Evolutionary conservation across 2,113 vertebrate species (phyloP).

Genomic region (Pycnonotus jocosus): DNA sequence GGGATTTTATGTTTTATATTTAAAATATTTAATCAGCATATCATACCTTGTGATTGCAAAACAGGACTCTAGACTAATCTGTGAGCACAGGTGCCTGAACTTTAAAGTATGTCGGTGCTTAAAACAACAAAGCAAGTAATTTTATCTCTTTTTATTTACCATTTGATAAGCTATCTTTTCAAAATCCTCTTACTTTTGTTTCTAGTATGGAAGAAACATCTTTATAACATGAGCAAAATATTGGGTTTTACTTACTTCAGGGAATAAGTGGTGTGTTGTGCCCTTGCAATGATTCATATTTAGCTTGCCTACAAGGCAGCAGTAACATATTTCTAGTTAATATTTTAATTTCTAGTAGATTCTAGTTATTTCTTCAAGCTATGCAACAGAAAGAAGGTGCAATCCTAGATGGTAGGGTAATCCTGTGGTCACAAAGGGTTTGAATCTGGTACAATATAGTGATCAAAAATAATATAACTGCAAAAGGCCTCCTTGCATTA

Average conservation of each 20-base stretch:
- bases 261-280: neutral
- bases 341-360: neutral
- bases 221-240: constrained; percentile 28
- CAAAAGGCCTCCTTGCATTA: neutral
- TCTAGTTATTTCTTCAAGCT: neutral
- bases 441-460: neutral
- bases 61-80: constrained; percentile 22
- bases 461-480: neutral
- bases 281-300: neutral
- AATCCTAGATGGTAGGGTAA: neutral
- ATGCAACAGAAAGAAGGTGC: neutral
- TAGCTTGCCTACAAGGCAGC: neutral
- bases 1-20: constrained; percentile 47
- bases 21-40: constrained; percentile 61
- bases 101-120: constrained; percentile 31
- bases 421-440: neutral
- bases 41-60: constrained; percentile 32
- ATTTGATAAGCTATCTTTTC: constrained; percentile 49
- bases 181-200: constrained; percentile 38
- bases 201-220: constrained; percentile 2
- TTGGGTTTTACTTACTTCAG: neutral
- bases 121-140: constrained; percentile 48
- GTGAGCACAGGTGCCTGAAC: constrained; percentile 55
- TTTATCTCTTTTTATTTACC: constrained; percentile 57
- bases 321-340: neutral